Evolutionary conservation across 2,113 vertebrate genomes (phyloP), one percentile per base, ranked within the genome.

Genomic region (Heloderma charlesbogerti): DNA sequence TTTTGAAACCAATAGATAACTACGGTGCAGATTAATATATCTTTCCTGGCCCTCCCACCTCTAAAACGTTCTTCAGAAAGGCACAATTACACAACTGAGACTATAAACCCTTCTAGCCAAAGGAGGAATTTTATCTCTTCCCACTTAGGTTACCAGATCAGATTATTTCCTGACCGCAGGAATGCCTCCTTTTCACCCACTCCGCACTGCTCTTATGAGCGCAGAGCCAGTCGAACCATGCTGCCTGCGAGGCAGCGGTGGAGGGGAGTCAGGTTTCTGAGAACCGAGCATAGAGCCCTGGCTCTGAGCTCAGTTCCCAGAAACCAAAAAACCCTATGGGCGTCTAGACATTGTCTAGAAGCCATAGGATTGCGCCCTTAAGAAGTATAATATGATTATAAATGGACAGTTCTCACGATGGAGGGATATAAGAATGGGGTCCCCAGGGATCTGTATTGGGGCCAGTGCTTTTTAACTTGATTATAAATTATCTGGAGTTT

Each of bases 81-180:
- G 8, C 72, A 25, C 31, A 84, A n/a, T n/a, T 84, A 40, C 84
- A 54, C 2, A 1, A 4, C 13, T 78, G 48, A 22, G 3, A 1
- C 22, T 48, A 90, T 48, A 85, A 22, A 80, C 31, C 74, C 45
- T 4, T 89, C 6, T 4, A 51, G 78, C 31, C 51, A 72, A 45
- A 25, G n/a, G 43, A 45, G 40, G 63, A 84, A 88, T 29, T 83
- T 66, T 87, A 31, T 54, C 80, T 93, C 83, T 60, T 94, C 45
- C 51, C 40, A 75, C 29, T 66, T 34, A 45, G 16, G 7, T 43
- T 88, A 66, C 37, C 27, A 25, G n/a, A 66, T 31, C 57, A 57
- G 54, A 78, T 88, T 48, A 66, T 66, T 88, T n/a, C n/a, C n/a
- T n/a, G n/a, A n/a, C n/a, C n/a, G n/a, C n/a, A n/a, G n/a, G n/a